phyloP scores from a whole-genome alignment of 30 jellyfish, hydroid and myxozoan genomes.

The Clytia hemisphaerica region DNA sequence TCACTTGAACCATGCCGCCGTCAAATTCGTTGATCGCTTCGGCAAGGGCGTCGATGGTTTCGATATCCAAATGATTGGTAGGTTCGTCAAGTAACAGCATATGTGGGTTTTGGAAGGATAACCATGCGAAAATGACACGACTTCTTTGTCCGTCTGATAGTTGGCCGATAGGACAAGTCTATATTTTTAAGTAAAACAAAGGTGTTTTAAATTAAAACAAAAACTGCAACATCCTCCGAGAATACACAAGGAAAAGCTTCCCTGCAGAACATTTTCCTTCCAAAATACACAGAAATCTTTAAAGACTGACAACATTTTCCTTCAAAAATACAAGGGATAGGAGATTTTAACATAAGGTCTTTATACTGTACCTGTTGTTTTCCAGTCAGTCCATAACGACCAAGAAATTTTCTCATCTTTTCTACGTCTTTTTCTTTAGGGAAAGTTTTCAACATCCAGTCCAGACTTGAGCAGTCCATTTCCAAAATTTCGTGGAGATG shows the following conservation, averaged over 20 bases:
- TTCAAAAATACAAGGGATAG: no score
- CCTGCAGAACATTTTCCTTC: not conserved
- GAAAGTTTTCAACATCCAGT: constrained; percentile 83
- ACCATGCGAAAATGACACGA: constrained; percentile 94
- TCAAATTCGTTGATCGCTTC: constrained; percentile 92
- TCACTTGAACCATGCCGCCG: constrained; percentile 94
- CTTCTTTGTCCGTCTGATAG: constrained; percentile 96
- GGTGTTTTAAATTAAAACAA: no score
- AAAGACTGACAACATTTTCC: not conserved
- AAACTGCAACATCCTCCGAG: not conserved
- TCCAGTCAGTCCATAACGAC: constrained; percentile 93
- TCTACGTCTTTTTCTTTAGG: constrained; percentile 90
- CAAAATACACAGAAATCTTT: not conserved
- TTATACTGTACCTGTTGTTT: constrained; percentile 99
- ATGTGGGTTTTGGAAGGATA: constrained; percentile 89
- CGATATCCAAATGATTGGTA: constrained; percentile 99
- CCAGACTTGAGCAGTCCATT: constrained; percentile 73
- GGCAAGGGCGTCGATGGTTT: constrained; percentile 95
- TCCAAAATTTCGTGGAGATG: constrained; percentile 88
- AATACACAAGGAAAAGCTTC: not conserved
- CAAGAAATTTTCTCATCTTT: constrained; percentile 59
- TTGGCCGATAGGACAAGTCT: constrained; percentile 87
- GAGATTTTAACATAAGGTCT: no score
- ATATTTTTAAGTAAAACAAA: not conserved
- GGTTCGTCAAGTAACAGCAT: constrained; percentile 98